A percentile compares a stretch with the other conserved stretches of the same genome.
Conservation (phyloP, 2,113 vertebrate species). For the Tachuris rubrigastra region DNA sequence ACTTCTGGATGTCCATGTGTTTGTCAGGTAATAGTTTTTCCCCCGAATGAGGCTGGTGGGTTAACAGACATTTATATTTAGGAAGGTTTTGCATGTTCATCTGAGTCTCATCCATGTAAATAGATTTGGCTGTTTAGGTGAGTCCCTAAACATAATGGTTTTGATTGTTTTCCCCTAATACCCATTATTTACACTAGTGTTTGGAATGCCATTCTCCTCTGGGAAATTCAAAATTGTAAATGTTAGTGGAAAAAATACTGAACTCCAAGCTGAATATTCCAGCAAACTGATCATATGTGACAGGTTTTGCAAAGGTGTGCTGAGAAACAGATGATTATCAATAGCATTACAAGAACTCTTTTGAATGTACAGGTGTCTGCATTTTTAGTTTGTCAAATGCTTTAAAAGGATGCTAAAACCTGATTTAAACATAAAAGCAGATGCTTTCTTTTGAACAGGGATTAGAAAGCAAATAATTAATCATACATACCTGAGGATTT, state of each 20-base stretch:
- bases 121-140: neutral
- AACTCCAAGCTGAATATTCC: neutral
- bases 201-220: neutral
- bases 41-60: neutral
- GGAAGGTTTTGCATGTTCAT: neutral
- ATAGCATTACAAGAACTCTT: neutral
- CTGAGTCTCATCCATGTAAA: neutral
- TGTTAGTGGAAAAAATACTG: neutral
- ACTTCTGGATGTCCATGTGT: neutral
- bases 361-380: neutral
- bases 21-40: neutral
- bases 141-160: neutral
- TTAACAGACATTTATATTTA: neutral
- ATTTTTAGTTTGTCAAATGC: conserved; percentile 17
- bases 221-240: neutral
- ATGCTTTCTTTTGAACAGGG: conserved; percentile 47
- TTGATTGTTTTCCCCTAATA: neutral
- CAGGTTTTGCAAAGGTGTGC: neutral
- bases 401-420: conserved; percentile 23
- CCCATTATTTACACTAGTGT: neutral
- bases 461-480: conserved; percentile 58
- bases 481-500: conserved; percentile 49
- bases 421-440: conserved; percentile 52
- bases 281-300: neutral
- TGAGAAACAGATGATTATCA: neutral